phyloP scores from a whole-genome alignment of 2,888 invertebrate genomes.

The Sepioteuthis lessoniana region DNA sequence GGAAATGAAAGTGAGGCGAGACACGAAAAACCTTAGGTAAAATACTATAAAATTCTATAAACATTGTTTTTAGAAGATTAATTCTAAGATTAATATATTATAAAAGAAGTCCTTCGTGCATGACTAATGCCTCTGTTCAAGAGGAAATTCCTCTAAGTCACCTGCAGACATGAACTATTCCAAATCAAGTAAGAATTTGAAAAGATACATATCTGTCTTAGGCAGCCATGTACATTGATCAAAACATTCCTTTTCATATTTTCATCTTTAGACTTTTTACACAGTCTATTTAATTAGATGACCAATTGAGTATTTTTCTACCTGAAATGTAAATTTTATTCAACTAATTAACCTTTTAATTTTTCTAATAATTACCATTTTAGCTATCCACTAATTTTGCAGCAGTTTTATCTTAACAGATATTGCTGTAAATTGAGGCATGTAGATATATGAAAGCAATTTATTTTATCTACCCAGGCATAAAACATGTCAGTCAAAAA shows the following conservation, averaged over 20 bases:
- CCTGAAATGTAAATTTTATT: background rate
- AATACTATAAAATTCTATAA: background rate
- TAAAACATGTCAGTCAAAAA: background rate
- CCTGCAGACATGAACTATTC: too few relatives aligned
- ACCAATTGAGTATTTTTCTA: background rate
- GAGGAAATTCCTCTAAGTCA: too few relatives aligned
- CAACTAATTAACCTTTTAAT: conserved; percentile 25
- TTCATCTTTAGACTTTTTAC: background rate
- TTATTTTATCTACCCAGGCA: background rate
- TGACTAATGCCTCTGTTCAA: too few relatives aligned
- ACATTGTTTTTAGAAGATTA: too few relatives aligned
- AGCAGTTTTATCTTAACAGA: background rate
- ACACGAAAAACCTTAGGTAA: background rate
- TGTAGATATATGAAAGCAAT: background rate
- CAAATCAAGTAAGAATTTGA: background rate
- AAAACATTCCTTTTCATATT: background rate
- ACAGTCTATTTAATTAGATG: background rate
- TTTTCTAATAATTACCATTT: background rate
- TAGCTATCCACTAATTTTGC: background rate
- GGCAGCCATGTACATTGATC: background rate
- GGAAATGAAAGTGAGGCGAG: background rate
- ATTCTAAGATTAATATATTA: too few relatives aligned
- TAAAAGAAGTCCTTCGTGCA: too few relatives aligned
- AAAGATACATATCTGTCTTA: background rate
- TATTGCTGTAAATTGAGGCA: background rate